phyloP scores from a whole-genome alignment of 1,140 invertebrate species.

The Neodiprion fabricii region DNA sequence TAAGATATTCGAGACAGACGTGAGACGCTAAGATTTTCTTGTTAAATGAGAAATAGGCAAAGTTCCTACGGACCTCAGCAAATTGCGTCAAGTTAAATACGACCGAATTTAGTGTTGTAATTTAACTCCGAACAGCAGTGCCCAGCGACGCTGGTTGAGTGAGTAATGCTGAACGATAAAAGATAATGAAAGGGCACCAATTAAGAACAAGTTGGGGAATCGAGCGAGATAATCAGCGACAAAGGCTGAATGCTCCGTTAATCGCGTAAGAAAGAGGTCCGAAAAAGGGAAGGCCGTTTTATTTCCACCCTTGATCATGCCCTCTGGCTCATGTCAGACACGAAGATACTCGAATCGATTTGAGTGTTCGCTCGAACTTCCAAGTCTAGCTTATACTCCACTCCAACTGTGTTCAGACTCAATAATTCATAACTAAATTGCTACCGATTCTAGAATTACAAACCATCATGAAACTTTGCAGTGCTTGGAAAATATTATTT shows the following conservation, averaged over 20 bases:
- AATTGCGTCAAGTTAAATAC: not conserved
- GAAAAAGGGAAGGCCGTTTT: not conserved
- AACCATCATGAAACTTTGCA: too few relatives aligned
- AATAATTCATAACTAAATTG: too few relatives aligned
- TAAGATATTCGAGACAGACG: too few relatives aligned
- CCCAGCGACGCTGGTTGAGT: not conserved
- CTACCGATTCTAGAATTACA: too few relatives aligned
- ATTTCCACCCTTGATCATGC: not conserved
- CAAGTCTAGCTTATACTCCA: too few relatives aligned
- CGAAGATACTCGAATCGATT: too few relatives aligned
- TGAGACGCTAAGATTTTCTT: not conserved
- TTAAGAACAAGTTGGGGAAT: slow-evolving; percentile 5
- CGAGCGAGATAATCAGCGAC: not conserved
- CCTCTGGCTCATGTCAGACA: too few relatives aligned
- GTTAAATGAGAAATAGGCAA: not conserved
- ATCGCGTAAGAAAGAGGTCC: not conserved
- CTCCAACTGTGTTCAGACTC: too few relatives aligned
- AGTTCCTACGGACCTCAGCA: not conserved
- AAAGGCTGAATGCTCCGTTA: not conserved
- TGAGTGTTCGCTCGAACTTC: too few relatives aligned
- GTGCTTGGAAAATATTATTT: too few relatives aligned
- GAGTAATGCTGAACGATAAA: not conserved
- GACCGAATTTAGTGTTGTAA: not conserved
- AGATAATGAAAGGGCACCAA: slow-evolving; percentile 2
- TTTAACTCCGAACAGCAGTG: not conserved